These are phyloP conservation scores for Neomorphus geoffroyi DNA, from an alignment of 2,797 vertebrate species.

Conservation along the genomic window DNA sequence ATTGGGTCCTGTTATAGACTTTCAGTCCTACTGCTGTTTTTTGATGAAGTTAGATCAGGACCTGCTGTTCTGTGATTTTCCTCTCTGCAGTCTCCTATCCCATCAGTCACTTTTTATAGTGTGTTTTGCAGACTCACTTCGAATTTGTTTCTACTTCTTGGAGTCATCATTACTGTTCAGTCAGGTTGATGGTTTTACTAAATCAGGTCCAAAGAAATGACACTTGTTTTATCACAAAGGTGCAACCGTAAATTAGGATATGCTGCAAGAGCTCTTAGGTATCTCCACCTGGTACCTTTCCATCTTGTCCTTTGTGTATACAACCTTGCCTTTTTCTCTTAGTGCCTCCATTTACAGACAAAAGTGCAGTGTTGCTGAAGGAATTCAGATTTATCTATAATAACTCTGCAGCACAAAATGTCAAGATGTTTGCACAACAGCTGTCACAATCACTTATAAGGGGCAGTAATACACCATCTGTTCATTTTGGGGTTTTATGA, in stretches of 20 bases:
- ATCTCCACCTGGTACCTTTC: background rate
- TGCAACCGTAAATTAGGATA: background rate
- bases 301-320: background rate
- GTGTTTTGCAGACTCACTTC: background rate
- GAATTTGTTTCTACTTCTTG: background rate
- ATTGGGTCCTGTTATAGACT: background rate
- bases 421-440: background rate
- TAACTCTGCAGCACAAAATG: background rate
- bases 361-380: background rate
- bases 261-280: background rate
- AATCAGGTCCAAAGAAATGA: background rate
- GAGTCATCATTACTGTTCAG: background rate
- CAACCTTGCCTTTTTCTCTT: background rate
- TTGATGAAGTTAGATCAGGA: background rate
- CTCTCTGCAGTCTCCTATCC: background rate
- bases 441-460: background rate
- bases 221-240: background rate
- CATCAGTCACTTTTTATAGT: background rate
- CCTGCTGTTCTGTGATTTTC: background rate
- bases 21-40: background rate
- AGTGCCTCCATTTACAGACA: background rate
- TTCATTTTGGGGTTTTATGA: background rate
- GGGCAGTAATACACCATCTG: background rate
- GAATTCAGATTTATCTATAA: background rate
- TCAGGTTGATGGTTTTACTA: background rate